Base-by-base conservation (phyloP, 1,140 invertebrate genomes). In the Amyelois transitella region DNA sequence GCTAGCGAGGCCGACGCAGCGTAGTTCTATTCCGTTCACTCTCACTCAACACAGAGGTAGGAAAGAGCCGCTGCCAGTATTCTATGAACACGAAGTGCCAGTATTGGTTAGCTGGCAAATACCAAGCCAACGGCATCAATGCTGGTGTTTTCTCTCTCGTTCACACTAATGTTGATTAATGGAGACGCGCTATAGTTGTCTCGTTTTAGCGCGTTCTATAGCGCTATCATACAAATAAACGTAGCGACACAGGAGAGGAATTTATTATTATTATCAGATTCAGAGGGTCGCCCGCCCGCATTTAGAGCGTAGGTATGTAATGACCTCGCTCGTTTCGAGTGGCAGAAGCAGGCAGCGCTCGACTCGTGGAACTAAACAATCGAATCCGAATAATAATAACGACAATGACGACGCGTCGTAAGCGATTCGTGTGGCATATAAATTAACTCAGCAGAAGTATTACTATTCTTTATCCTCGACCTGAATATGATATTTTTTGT, bases 61-160 rank as follows among this genome's bases (percentile, higher is more conserved):
- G 2, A 32, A 32, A 38, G 32, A 38, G 32, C 32, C 32, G 12
- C 70, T 80, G 80, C 76, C 77, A 77, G 64, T 76, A 78, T 77
- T 73, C 78, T 77, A 75, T 71, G 72, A 62, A 64, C 64, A 67
- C 69, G 69, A 66, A 67, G 62, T 86, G 80, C 77, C 80, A 86
- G 74, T 74, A 83, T 81, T 81, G 79, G 74, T 68, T 72, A 69
- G 62, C 69, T 77, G 72, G 73, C 78, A 81, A 65, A 75, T 72
- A 71, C 62, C 72, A 70, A 76, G 66, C n/a, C n/a, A n/a, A n/a
- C 62, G 48, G 55, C 61, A 66, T 53, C 62, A 58, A 62, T 60
- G 61, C 51, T 60, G 53, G 19, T 12, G 24, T 61, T 47, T 14
- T 24, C 57, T 61, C 22, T 82, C 76, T 68, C 66, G 60, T 25